Base-by-base conservation (phyloP, 2,113 vertebrate species). In the Zootoca vivipara region DNA sequence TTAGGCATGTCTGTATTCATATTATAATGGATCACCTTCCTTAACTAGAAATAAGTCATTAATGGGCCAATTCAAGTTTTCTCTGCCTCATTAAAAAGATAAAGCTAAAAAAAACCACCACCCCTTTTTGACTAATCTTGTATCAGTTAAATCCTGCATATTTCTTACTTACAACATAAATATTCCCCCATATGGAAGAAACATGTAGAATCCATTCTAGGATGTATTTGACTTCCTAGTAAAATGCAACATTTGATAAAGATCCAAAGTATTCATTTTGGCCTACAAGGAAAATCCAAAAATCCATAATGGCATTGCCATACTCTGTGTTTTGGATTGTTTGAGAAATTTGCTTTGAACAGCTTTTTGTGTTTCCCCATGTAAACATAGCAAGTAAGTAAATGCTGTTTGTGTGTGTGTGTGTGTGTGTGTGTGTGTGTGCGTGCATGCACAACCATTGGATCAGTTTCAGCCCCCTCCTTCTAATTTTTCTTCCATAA, bases 21-120 rank as follows among this genome's bases (percentile, higher is more conserved):
- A 72, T 93, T 93, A 93, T 95, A 94, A 94, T 92, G 93, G 91
- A 89, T 88, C 91, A 81, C 70, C 87, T 81, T 94, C 67, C 1
- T 22, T 93, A 91, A 93, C 86, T 65, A 92, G 89, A 77, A 52
- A 56, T 79, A 85, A 73, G 74, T 94, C 69, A 24, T 92, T 93
- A 93, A 90, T 83, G 87, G 90, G n/a, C 30, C 70, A 38, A 90
- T 84, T 65, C 40, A 74, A 64, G 38, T 74, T 78, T 87, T 93
- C 62, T 46, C 90, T 91, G 86, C 77, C 73, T 78, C 58, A 65
- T 89, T 91, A 85, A 86, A 79, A 91, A 73, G 35, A 58, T 72
- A 72, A 81, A 79, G 69, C 8, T 82, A 85, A 84, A 89, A 87
- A 86, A 77, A n/a, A n/a, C n/a, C 81, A 9, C 46, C 46, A 52